Evolutionary conservation across 2,797 vertebrate genomes (phyloP).

Genomic region (Sorex maritimensis): DNA sequence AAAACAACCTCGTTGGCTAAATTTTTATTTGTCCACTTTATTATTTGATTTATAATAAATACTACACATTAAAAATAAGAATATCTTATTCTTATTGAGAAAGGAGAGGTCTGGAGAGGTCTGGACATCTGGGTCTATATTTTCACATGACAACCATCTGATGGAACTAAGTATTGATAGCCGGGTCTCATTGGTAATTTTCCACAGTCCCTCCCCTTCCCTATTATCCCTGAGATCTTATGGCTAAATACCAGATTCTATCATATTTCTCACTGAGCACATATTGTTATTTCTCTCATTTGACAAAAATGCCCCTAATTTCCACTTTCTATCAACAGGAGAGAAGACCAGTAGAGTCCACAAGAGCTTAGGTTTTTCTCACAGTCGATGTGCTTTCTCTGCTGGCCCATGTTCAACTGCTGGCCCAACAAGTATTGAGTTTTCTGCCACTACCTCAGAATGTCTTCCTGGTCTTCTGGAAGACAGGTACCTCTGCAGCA

Average conservation of each 20-base stretch:
- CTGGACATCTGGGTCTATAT: not conserved
- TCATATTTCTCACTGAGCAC: not conserved
- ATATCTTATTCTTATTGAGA: conserved; percentile 31
- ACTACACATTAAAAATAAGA: not conserved
- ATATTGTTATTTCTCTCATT: not conserved
- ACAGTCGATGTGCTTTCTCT: accelerated
- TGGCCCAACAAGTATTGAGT: not conserved
- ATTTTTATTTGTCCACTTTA: conserved; percentile 12
- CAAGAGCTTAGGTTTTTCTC: not conserved
- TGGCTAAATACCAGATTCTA: not conserved
- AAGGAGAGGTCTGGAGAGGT: not conserved
- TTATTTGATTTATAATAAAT: conserved; percentile 21
- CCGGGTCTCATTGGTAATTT: not conserved
- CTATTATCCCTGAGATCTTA: not conserved
- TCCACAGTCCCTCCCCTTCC: not conserved
- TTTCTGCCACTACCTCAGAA: not conserved
- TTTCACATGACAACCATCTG: not conserved
- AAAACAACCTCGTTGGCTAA: not conserved
- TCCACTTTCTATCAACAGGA: not conserved
- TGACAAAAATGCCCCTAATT: not conserved
- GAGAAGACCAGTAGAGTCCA: not conserved
- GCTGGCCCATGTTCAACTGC: not conserved
- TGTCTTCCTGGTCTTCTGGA: not conserved
- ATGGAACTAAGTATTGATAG: not conserved
- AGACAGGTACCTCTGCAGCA: not conserved